Conservation (phyloP, 2,797 vertebrate genomes). For the Catamblyrhynchus diadema region DNA sequence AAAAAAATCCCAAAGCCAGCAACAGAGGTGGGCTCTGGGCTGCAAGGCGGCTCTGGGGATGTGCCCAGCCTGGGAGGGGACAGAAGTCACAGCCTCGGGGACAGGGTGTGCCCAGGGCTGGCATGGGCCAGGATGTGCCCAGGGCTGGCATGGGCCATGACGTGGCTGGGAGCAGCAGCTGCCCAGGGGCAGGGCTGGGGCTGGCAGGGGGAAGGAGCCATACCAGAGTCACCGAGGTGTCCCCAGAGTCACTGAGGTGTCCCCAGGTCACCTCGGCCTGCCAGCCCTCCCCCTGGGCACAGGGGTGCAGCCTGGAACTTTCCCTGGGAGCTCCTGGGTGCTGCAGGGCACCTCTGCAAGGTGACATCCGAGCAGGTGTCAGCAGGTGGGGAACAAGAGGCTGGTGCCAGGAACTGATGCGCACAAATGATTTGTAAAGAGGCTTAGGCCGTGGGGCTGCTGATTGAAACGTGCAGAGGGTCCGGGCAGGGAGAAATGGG, state of each 20-base stretch:
- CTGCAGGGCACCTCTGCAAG: background rate
- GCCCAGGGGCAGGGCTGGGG: background rate
- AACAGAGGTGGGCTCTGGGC: rapidly evolving
- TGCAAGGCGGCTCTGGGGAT: rapidly evolving
- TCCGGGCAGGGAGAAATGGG: background rate
- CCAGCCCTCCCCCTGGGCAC: rapidly evolving
- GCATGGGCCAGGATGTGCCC: background rate
- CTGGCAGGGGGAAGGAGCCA: background rate
- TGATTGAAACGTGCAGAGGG: background rate
- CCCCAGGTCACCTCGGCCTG: background rate
- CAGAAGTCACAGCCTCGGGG: rapidly evolving
- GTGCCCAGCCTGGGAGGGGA: background rate
- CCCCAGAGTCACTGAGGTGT: too few species aligned
- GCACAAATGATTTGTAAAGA: background rate
- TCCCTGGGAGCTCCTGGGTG: rapidly evolving
- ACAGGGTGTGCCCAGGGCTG: background rate
- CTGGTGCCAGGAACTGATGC: background rate
- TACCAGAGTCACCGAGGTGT: background rate
- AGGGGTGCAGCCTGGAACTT: background rate
- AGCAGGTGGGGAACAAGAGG: rapidly evolving
- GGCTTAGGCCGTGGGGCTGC: background rate
- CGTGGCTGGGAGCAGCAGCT: background rate
- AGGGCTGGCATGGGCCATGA: background rate
- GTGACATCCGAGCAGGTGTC: background rate
- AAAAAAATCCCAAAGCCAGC: background rate